Evolutionary conservation across 2,888 invertebrate genomes (phyloP).

Genomic region (Cotesia congregata): DNA sequence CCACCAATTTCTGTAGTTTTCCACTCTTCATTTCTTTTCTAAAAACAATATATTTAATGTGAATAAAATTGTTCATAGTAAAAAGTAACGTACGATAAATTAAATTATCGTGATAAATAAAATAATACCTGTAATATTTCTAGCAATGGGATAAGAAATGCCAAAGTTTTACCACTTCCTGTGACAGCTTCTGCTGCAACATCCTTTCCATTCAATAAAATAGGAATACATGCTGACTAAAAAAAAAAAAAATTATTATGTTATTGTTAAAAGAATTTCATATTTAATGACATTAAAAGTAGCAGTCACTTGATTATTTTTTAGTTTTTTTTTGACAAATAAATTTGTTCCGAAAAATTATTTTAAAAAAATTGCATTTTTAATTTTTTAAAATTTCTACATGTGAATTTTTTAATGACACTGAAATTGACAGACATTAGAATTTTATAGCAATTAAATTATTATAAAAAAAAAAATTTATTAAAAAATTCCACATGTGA

Average conservation of each 20-base stretch:
- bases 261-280: constrained; percentile 10
- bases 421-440: no score
- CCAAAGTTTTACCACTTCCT: constrained; percentile 97
- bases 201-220: constrained; percentile 91
- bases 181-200: constrained; percentile 99
- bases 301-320: not conserved
- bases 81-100: not conserved
- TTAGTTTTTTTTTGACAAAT: no score
- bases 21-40: constrained; percentile 76
- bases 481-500: no score
- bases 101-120: not conserved
- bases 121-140: constrained; percentile 79
- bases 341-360: no score
- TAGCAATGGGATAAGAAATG: constrained; percentile 92
- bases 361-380: no score
- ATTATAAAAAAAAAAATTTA: no score
- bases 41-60: constrained; percentile 58
- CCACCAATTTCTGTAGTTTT: constrained; percentile 86
- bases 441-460: no score
- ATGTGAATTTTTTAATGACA: not conserved
- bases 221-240: constrained; percentile 89
- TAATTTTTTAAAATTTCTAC: no score
- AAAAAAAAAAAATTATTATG: constrained; percentile 27
- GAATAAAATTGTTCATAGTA: not conserved
- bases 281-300: constrained; percentile 1